phyloP scores from a whole-genome alignment of 2,797 vertebrate species.

The Rallus crepitans region DNA sequence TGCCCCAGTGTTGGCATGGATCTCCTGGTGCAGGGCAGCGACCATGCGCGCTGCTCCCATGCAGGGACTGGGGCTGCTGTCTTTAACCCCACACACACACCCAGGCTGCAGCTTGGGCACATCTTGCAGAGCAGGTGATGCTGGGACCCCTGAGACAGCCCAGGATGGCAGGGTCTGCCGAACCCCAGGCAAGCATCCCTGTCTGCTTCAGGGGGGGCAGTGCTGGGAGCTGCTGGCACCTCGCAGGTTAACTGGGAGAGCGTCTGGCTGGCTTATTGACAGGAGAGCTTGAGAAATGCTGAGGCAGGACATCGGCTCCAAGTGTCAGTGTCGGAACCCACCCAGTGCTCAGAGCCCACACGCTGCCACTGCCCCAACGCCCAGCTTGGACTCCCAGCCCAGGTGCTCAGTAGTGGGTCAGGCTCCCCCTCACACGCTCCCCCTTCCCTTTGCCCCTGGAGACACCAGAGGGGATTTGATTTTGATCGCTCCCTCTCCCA shows the following conservation, averaged over 20 bases:
- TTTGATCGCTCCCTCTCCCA: background rate
- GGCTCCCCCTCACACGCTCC: background rate
- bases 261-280: conserved; percentile 33
- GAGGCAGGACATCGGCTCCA: conserved; percentile 35
- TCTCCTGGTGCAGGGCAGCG: background rate
- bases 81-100: background rate
- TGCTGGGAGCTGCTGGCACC: conserved; percentile 23
- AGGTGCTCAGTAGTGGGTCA: rapidly evolving
- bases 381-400: background rate
- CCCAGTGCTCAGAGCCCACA: background rate
- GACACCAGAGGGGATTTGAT: background rate
- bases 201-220: background rate
- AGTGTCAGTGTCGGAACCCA: conserved; percentile 9
- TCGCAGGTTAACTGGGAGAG: conserved; percentile 32
- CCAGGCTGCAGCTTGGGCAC: rapidly evolving
- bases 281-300: conserved; percentile 43
- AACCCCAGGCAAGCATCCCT: rapidly evolving
- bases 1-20: rapidly evolving
- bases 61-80: background rate
- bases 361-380: background rate
- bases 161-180: rapidly evolving
- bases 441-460: background rate
- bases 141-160: background rate
- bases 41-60: background rate
- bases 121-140: rapidly evolving